Base-by-base conservation (phyloP, 2,113 vertebrate species). In the Vidua macroura region DNA sequence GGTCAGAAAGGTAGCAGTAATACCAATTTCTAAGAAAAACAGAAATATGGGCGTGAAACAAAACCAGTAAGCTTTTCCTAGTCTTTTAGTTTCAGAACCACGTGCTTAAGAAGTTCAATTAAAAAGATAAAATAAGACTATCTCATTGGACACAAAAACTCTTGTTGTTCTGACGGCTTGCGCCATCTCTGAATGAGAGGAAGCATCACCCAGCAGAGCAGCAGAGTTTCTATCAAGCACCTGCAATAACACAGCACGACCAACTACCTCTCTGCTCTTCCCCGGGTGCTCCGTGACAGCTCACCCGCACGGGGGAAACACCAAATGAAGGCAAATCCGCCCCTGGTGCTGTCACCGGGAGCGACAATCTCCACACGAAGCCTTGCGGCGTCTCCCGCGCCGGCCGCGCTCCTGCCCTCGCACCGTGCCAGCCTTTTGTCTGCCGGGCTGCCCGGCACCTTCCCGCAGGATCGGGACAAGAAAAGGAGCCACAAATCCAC, bases 261-360 rank as follows among this genome's bases (percentile, higher is more conserved):
- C 51, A 15, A 0, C 15, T 15, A 8, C 2, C 5, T 19, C 62
- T 15, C 39, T 3, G 67, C 83, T 12, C 39, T 7, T 4, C 84
- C 17, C 46, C 13, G 2, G 75, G 6, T 9, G 25, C 63, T 16
- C 9, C 33, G 9, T 0, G 39, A 30, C 67, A 16, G 5, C 37
- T 4, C 52, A 37, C 6, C 43, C 81, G 6, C 2, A 14, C 13
- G 3, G n/a, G 41, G 21, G 8, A 4, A 72, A 48, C 67, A 3
- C 62, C 28, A 4, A 41, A 7, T 0, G 1, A 16, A 15, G 19
- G 22, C 14, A 4, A 53, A 16, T 1, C 14, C 25, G 4, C 33
- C 16, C 3, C 14, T 3, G n/a, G 39, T 0, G 52, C 55, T 13
- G n/a, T 1, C 24, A 5, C 7, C 48, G 4, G 23, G 2, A 13